Percentiles rank a stretch among this genome's conserved stretches.
These are phyloP conservation scores for Hydractinia symbiolongicarpus DNA, from an alignment of 30 jellyfish, hydroid and myxozoan genomes.

Conservation along the genomic window DNA sequence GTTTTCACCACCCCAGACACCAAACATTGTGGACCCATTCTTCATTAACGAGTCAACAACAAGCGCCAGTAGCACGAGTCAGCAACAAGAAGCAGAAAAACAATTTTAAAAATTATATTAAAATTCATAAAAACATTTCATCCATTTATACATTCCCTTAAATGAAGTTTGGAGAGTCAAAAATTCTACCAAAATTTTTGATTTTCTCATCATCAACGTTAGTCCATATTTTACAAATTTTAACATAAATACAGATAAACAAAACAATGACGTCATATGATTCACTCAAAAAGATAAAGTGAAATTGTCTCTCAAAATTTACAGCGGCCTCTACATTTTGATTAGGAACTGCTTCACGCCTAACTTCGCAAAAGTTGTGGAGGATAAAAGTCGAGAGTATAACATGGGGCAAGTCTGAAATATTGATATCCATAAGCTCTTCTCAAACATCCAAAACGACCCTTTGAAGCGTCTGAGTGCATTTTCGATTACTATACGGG, in stretches of 20 bases:
- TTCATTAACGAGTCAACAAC: neutral
- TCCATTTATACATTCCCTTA: constrained; percentile 1
- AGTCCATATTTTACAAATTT: neutral
- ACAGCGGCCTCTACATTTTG: constrained; percentile 9
- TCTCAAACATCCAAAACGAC: constrained; percentile 2
- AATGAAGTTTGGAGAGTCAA: constrained; percentile 7
- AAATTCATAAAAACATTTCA: no score
- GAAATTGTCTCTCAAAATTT: constrained; percentile 5
- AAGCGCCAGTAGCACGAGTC: constrained; percentile 10
- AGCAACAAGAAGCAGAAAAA: neutral
- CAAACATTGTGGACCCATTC: neutral
- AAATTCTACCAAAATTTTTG: neutral
- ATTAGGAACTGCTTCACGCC: constrained; percentile 7
- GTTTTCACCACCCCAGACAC: constrained; percentile 11
- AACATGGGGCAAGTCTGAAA: neutral
- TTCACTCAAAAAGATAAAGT: neutral
- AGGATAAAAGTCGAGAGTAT: neutral
- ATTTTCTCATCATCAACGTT: no score
- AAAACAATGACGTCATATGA: constrained; percentile 3
- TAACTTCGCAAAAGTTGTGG: constrained; percentile 14
- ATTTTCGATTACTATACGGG: constrained; percentile 7
- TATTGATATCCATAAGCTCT: constrained; percentile 16
- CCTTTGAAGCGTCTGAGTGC: neutral
- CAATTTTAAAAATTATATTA: no score
- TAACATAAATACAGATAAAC: no score